Base-by-base conservation (phyloP, 2,888 invertebrate species). In the Melipona bicolor region DNA sequence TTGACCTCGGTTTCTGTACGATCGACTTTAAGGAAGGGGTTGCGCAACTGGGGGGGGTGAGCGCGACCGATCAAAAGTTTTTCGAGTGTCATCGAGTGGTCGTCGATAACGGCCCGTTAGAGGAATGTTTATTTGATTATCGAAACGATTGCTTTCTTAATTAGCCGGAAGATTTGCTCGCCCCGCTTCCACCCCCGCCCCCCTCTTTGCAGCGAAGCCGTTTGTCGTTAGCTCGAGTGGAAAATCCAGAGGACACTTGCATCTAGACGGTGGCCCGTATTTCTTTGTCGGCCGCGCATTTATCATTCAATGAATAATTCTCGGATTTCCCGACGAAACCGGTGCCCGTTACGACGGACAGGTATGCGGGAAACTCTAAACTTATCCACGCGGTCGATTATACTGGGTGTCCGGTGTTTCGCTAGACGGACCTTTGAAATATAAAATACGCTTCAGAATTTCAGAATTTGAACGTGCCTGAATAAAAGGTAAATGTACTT, bases 281-380 rank as follows among this genome's bases (percentile, higher is more conserved):
- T 84, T 84, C 81, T 81, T 85, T 84, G 84, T 67, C 79, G 61
- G 19, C 59, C 68, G 76, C n/a, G 67, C 79, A 76, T 84, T 84
- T 79, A 76, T 84, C 84, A 81, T 78, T 79, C 84, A 54, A 84
- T 86, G 84, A 86, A 86, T 86, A 79, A 86, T 86, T 84, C 84
- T 67, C 61, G 70, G 71, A 62, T 62, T 73, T 59, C 71, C 54
- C 65, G 62, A 59, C 54, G 69, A 78, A 76, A 78, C 62, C 21
- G 62, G 61, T 68, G 62, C 32, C 64, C 54, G 67, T 36, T 65
- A 43, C 67, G 72, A 32, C 27, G 75, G 54, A 21, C 73, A 82
- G 70, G 54, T 75, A 61, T 52, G 67, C 50, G 54, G 75, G 27
- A 82, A 78, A 71, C 24, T 77, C 56, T 67, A 61, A 61, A 62